Evolutionary conservation across 2,888 invertebrate genomes (phyloP), one percentile per base, ranked within the genome.

Genomic region (Orgyia antiqua): DNA sequence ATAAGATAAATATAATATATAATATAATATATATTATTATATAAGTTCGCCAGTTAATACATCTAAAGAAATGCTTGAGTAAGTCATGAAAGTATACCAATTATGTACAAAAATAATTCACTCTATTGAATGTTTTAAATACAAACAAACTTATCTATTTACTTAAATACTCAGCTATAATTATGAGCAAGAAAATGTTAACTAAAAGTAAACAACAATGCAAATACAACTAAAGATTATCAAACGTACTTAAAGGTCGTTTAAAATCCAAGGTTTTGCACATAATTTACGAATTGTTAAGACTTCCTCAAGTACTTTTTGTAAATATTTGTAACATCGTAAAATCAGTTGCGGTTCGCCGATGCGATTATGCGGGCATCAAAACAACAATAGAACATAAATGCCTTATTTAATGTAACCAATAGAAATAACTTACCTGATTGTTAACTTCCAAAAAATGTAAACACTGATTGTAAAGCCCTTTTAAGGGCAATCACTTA

Each of bases 401-500:
- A 67, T 36, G 48, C 52, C 43, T 36, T 51, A 56, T 51, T 55
- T 49, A 45, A 48, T 47, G 25, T 10, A 10, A 23, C 9, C 4
- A 9, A 23, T 4, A 23, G 15, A 15, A 10, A 10, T 17, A 13
- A 53, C 73, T 73, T 40, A 77, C 78, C 67, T 62, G 57, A 42
- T 58, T 45, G 35, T 52, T 37, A 36, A 65, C 57, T 66, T 67
- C 55, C 55, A 49, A 51, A 50, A 42, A 27, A 31, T 30, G 18
- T 49, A 51, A 45, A 45, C 56, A 68, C 61, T 59, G 39, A 46
- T 47, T 55, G 50, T 42, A 50, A 41, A 46, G 61, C 69, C 75
- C 76, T 67, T 61, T 59, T 55, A 53, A 60, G 79, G 83, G 75
- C 75, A 52, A 50, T 66, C 82, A 83, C 83, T 69, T 30, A 56